Evolutionary conservation across 2,797 vertebrate species (phyloP).

Genomic region (Gorsachius magnificus): DNA sequence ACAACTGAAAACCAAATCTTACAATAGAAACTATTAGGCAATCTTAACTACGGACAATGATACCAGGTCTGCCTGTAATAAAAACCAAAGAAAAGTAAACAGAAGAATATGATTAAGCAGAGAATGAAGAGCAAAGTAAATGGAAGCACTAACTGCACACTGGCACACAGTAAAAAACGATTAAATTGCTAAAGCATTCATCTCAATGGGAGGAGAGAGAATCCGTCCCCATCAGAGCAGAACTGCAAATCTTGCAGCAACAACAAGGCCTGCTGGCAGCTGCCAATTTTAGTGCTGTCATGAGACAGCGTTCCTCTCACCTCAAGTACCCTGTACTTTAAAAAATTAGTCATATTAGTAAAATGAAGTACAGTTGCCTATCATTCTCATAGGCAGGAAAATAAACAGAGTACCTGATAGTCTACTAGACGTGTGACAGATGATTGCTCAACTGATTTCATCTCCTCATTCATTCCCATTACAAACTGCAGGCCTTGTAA

Average conservation of each 20-base stretch:
- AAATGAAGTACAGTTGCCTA: not conserved
- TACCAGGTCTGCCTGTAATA: not conserved
- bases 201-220: not conserved
- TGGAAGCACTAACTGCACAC: not conserved
- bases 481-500: slow-evolving; percentile 5
- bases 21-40: not conserved
- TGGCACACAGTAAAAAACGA: not conserved
- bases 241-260: not conserved
- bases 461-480: not conserved
- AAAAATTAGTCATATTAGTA: slow-evolving; percentile 17
- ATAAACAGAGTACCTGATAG: not conserved
- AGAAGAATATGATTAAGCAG: not conserved
- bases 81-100: not conserved
- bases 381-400: not conserved
- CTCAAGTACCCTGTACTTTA: not conserved
- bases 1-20: not conserved
- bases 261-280: not conserved
- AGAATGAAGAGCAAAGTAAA: not conserved
- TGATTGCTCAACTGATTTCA: not conserved
- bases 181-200: not conserved
- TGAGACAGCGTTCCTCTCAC: not conserved
- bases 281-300: not conserved
- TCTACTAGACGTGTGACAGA: not conserved
- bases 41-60: not conserved
- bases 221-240: not conserved